Base-by-base conservation (phyloP, 2,888 invertebrate genomes). In the Scelioninae gen. 2 region DNA sequence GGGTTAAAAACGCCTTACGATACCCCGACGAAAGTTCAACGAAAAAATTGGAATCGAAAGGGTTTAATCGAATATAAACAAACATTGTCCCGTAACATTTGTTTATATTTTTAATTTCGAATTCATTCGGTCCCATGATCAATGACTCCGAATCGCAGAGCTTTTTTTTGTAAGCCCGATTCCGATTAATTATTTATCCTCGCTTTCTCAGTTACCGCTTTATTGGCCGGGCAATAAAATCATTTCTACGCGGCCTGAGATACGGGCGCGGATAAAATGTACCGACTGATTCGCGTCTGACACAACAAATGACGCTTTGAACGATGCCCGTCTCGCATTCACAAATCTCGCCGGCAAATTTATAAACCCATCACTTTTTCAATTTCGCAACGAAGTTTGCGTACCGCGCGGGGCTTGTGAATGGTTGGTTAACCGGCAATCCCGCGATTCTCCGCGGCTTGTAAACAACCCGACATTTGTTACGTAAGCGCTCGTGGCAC, bases 391-490 rank as follows among this genome's bases (percentile, higher is more conserved):
- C 55, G 3, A 48, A 63, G 61, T 61, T 70, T 48, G 46, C 45
- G 13, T 33, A 58, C n/a, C n/a, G 1, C 28, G 48, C 16, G 43
- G 11, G 18, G 52, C 43, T 65, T 39, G 45, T 71, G 46, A 71
- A 65, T 71, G 71, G 58, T 37, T 33, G 70, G 46, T 63, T 57
- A 63, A 53, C 28, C 48, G 53, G 41, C 46, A n/a, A 45, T 52
- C 37, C 52, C 64, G 46, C 33, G 72, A 65, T 53, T 28, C 52
- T 61, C 43, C 43, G 33, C 28, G 55, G 65, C 70, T 65, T 65
- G 74, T 70, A 70, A 70, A 74, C 70, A 65, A 61, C 43, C 41
- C 57, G 55, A 74, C 70, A 74, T 74, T 74, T 74, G 74, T 73
- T 69, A 74, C 64, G 46, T 64, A 68, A 73, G 41, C 22, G 50